A percentile compares a stretch with the other conserved stretches of the same genome.
phyloP scores from a whole-genome alignment of 2,113 vertebrate genomes.

The Indri indri region DNA sequence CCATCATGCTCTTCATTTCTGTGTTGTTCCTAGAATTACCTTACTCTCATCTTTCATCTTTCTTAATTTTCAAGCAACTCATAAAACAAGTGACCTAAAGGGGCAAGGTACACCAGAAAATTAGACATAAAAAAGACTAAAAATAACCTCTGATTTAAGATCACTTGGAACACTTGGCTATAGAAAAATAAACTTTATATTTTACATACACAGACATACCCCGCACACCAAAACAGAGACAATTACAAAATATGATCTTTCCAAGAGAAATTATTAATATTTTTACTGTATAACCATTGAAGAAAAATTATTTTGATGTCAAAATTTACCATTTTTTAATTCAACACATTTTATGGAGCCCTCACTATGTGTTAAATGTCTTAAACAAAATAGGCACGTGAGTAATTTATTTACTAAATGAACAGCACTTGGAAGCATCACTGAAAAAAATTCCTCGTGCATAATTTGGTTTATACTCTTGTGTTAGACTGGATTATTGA shows the following conservation, averaged over 20 bases:
- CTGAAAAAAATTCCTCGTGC: background rate
- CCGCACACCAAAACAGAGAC: background rate
- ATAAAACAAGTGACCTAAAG: background rate
- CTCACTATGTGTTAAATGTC: background rate
- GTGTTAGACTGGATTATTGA: background rate
- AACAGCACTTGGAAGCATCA: background rate
- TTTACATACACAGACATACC: background rate
- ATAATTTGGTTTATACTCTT: background rate
- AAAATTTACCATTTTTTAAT: background rate
- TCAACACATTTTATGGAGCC: background rate
- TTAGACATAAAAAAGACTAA: background rate
- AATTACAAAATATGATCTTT: background rate
- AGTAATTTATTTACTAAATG: background rate
- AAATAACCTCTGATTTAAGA: background rate
- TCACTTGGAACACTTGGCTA: background rate
- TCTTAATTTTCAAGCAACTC: background rate
- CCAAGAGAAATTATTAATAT: background rate
- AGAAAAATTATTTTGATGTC: background rate
- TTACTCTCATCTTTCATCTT: background rate
- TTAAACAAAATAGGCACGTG: background rate
- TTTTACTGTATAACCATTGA: background rate
- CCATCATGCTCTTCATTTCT: fast-evolving
- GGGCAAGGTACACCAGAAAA: background rate
- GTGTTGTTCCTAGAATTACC: background rate
- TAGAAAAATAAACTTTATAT: background rate